phyloP scores from a whole-genome alignment of 2,888 invertebrate species.

The Tortrix viridana region DNA sequence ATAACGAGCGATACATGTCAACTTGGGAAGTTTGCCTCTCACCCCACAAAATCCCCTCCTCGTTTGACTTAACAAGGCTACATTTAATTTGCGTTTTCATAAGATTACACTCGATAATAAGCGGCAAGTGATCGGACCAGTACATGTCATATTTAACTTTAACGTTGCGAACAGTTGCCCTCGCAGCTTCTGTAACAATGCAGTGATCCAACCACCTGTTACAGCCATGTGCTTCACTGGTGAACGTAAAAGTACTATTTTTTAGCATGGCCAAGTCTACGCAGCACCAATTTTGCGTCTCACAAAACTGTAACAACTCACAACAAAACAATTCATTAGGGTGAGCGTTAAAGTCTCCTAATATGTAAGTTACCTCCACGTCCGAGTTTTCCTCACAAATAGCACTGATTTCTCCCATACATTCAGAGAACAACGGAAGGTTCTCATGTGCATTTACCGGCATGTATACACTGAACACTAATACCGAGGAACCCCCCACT shows the following conservation, averaged over 20 bases:
- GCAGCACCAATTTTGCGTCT: background rate
- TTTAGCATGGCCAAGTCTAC: background rate
- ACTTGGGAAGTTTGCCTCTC: background rate
- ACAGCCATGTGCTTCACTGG: background rate
- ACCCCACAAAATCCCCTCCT: background rate
- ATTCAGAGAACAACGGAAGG: too few species aligned
- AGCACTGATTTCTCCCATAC: too few species aligned
- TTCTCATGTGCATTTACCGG: too few species aligned
- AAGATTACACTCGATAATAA: conserved; percentile 34
- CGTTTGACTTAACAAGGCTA: background rate
- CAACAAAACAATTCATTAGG: background rate
- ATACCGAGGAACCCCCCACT: too few species aligned
- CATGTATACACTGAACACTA: too few species aligned
- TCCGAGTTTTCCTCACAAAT: too few species aligned
- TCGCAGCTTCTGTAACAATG: background rate
- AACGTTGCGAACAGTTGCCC: background rate
- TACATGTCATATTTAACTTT: conserved; percentile 28
- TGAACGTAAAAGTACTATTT: conserved; percentile 2
- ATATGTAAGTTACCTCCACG: background rate
- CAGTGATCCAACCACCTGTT: background rate
- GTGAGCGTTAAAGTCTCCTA: conserved; percentile 1
- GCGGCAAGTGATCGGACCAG: conserved; percentile 40
- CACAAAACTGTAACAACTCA: background rate
- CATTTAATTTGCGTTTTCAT: conserved; percentile 1
- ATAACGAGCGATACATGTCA: background rate